Evolutionary conservation across 2,113 vertebrate species (phyloP).

Genomic region (Platichthys flesus): DNA sequence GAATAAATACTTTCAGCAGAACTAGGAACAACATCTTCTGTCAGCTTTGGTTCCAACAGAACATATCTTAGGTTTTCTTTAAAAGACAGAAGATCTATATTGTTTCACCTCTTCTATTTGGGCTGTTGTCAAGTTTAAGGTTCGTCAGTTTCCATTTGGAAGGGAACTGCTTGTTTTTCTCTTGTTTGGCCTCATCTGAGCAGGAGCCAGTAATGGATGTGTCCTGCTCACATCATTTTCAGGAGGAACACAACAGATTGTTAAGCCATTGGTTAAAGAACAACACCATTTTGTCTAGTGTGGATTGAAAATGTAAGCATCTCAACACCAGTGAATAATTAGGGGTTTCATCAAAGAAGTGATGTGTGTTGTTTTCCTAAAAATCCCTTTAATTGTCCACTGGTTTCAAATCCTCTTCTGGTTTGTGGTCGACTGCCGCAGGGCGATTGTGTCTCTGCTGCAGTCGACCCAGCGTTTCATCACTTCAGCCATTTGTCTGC

Average conservation of each 20-base stretch:
- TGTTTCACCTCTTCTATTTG: no score
- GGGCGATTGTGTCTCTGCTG: conserved; percentile 2
- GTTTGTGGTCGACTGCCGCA: conserved; percentile 28
- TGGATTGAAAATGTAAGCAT: no score
- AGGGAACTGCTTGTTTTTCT: no score
- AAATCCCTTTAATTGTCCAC: conserved; percentile 36
- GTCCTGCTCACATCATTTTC: neutral
- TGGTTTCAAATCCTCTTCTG: conserved; percentile 29
- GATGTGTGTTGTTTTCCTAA: conserved; percentile 3
- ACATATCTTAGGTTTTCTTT: neutral
- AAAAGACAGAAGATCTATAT: neutral
- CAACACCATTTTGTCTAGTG: neutral
- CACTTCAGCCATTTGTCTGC: conserved; percentile 51
- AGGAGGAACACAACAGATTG: neutral
- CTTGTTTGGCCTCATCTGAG: no score
- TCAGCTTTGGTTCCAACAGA: no score
- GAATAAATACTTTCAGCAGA: neutral
- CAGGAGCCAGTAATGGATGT: no score
- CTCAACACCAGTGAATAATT: neutral
- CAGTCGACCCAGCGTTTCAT: conserved; percentile 45
- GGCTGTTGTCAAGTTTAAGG: no score
- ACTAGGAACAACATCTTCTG: neutral
- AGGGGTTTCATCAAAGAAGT: neutral
- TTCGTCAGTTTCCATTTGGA: no score
- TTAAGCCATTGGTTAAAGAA: neutral